Conservation (phyloP, 2,797 vertebrate genomes). For the Helarctos malayanus region DNA sequence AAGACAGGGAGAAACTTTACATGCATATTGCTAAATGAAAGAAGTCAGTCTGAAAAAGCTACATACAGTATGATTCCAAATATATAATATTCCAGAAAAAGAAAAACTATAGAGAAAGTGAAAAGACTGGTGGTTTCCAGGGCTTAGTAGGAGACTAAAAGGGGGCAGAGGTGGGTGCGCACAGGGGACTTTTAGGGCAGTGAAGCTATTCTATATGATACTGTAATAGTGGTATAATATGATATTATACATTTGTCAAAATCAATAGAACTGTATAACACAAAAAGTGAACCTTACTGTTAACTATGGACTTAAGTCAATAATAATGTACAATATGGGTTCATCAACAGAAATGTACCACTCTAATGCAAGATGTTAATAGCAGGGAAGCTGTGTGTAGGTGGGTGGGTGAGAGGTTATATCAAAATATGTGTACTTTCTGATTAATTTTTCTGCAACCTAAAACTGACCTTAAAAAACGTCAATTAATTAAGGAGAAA, state of each 20-base stretch:
- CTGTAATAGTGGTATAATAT: background rate
- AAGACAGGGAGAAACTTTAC: background rate
- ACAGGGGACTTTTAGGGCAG: background rate
- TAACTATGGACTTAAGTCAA: background rate
- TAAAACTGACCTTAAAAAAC: background rate
- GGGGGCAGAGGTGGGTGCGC: background rate
- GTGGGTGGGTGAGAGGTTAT: background rate
- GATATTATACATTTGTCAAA: background rate
- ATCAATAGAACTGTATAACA: background rate
- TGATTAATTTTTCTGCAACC: background rate
- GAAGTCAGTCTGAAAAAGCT: background rate
- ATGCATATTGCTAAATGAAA: background rate
- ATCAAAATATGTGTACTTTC: background rate
- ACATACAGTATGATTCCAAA: background rate
- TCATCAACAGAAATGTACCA: background rate
- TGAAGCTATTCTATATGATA: background rate
- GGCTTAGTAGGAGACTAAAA: background rate
- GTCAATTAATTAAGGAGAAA: background rate
- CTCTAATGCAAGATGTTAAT: background rate
- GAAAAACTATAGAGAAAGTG: background rate
- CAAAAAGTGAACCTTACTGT: background rate
- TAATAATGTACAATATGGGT: background rate
- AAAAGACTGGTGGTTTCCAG: background rate
- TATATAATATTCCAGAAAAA: background rate
- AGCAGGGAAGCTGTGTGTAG: background rate